Base-by-base conservation (phyloP, 2,797 vertebrate species). In the Hippocampus kuda region DNA sequence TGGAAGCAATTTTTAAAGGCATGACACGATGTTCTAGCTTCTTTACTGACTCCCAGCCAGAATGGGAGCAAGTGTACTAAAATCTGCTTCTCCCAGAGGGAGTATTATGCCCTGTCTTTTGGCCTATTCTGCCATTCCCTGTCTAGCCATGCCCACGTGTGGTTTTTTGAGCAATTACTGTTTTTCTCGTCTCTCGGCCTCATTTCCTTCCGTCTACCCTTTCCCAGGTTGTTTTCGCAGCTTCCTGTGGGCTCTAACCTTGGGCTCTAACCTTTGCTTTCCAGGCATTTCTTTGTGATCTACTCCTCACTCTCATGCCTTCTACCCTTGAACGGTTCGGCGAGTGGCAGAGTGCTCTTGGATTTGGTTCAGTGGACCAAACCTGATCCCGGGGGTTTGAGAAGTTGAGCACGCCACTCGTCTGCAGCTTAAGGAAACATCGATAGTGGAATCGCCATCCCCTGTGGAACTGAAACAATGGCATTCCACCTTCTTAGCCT, bases 131-230 rank as follows among this genome's bases (percentile, higher is more conserved):
- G 68, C 75, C 74, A 68, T 73, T 71, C 76, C 72, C 75, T 70
- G 75, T 74, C 73, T 75, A 72, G 72, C 26, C 8, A 65, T 78
- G 76, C 67, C 70, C 72, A 70, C 44, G 68, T 73, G 71, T 76
- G 73, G 69, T 88, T 87, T 89, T 87, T 89, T 89, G 86, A 88
- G 84, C 76, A 66, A 76, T 79, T 83, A 75, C 81, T 87, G 53
- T 84, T 79, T 79, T 76, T 76, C 75, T 81, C 62, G 61, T 81
- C 69, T 75, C 70, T 78, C 68, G 68, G 70, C 65, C 76, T 65
- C 72, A 69, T 83, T 86, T 83, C 83, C 80, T 85, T 81, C 84
- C 83, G 6, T 69, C 77, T 38, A 34, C n/a, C 62, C 75, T 65
- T 62, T 71, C 63, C 75, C 68, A 57, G 27, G 24, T 54, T 67